Evolutionary conservation across 2,888 invertebrate genomes (phyloP).

Genomic region (Nephrocerus scutellatus): DNA sequence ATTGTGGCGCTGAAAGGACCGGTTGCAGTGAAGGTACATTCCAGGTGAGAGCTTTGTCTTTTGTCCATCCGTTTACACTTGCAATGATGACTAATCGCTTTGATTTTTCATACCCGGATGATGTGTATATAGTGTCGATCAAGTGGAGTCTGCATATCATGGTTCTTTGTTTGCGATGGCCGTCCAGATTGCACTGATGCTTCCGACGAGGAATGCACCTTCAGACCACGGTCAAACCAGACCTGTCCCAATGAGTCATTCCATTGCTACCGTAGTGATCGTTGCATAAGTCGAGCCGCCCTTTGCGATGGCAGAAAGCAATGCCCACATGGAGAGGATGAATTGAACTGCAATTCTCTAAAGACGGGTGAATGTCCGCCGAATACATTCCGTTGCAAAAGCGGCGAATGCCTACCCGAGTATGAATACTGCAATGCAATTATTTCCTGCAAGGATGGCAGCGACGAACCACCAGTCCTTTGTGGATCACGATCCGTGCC

Average conservation of each 20-base stretch:
- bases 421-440: conserved; percentile 90
- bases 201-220: conserved; percentile 76
- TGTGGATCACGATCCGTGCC: conserved; percentile 53
- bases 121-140: conserved; percentile 64
- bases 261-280: conserved; percentile 59
- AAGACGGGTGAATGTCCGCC: conserved; percentile 61
- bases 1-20: conserved; percentile 63
- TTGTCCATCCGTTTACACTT: background rate
- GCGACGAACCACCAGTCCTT: conserved; percentile 76
- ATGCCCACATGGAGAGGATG: conserved; percentile 72
- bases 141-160: conserved; percentile 79
- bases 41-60: conserved; percentile 47
- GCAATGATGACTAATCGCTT: conserved; percentile 16
- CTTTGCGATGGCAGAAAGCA: conserved; percentile 74
- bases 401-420: conserved; percentile 81
- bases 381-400: conserved; percentile 76
- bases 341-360: conserved; percentile 58
- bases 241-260: conserved; percentile 67
- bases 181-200: conserved; percentile 78
- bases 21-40: conserved; percentile 83
- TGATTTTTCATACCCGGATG: conserved; percentile 8
- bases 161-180: conserved; percentile 85
- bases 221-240: conserved; percentile 42
- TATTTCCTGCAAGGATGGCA: conserved; percentile 78
- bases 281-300: conserved; percentile 70